Conservation (phyloP, 2,888 invertebrate genomes). For the Eilema griseolum region DNA sequence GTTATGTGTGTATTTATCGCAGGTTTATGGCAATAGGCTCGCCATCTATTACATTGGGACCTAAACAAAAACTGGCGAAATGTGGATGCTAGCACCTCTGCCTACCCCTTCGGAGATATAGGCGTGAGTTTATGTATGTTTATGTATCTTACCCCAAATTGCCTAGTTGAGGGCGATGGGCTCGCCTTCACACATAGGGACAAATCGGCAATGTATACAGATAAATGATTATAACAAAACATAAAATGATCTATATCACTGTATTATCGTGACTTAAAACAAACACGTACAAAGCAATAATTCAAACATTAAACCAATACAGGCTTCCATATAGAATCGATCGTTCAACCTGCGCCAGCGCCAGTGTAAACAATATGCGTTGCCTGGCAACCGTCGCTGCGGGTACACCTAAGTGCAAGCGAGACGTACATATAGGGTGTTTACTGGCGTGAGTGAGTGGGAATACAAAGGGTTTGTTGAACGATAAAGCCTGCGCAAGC, state of each 20-base stretch:
- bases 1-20: no score
- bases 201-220: neutral
- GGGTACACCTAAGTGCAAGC: conserved; percentile 37
- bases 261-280: conserved; percentile 14
- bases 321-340: conserved; percentile 55
- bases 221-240: neutral
- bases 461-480: conserved; percentile 59
- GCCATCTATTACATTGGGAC: no score
- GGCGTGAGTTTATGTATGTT: no score
- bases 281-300: conserved; percentile 38
- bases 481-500: conserved; percentile 74
- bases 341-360: conserved; percentile 61
- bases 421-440: conserved; percentile 28
- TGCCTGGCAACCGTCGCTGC: conserved; percentile 59
- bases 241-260: neutral
- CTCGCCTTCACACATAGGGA: neutral
- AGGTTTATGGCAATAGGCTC: no score
- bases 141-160: no score
- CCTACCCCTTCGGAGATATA: no score
- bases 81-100: no score
- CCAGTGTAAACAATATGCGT: conserved; percentile 62
- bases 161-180: neutral
- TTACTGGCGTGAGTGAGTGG: conserved; percentile 44
- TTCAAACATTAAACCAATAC: conserved; percentile 48
- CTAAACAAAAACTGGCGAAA: no score